Percentiles rank a stretch among this genome's conserved stretches.
Evolutionary conservation across 2,113 vertebrate genomes (phyloP).

Genomic region (Plecturocebus donacophilus): DNA sequence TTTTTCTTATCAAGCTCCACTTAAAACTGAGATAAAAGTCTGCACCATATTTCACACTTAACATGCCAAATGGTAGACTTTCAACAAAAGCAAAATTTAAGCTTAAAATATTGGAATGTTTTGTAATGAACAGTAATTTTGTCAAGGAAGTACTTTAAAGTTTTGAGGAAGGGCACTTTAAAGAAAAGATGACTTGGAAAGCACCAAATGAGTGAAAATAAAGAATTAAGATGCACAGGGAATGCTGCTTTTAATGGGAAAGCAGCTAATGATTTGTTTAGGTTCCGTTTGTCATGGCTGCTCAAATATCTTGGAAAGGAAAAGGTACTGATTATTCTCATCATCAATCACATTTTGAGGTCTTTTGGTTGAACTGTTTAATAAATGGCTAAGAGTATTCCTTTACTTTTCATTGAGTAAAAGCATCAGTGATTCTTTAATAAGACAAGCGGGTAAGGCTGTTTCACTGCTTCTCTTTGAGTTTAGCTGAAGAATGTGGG

Average conservation of each 20-base stretch:
- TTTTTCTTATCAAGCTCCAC: conserved; percentile 15
- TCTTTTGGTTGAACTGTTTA: background rate
- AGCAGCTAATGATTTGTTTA: conserved; percentile 9
- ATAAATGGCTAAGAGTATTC: background rate
- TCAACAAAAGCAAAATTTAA: conserved; percentile 25
- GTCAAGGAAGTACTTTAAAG: background rate
- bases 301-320: background rate
- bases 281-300: background rate
- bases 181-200: conserved; percentile 41
- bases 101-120: conserved; percentile 31
- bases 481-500: background rate
- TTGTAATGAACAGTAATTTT: conserved; percentile 1
- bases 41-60: conserved; percentile 17
- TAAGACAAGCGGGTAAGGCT: background rate
- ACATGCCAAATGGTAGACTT: conserved; percentile 9
- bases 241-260: conserved; percentile 39
- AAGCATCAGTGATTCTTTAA: background rate
- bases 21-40: conserved; percentile 35
- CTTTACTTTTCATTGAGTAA: background rate
- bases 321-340: background rate
- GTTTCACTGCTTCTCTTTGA: background rate
- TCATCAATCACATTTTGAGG: background rate
- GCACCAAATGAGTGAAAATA: conserved; percentile 15
- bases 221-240: background rate
- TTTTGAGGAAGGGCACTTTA: conserved; percentile 52